Evolutionary conservation across 2,888 invertebrate genomes (phyloP), one percentile per base, ranked within the genome.

Genomic region (Fragum whitleyi): DNA sequence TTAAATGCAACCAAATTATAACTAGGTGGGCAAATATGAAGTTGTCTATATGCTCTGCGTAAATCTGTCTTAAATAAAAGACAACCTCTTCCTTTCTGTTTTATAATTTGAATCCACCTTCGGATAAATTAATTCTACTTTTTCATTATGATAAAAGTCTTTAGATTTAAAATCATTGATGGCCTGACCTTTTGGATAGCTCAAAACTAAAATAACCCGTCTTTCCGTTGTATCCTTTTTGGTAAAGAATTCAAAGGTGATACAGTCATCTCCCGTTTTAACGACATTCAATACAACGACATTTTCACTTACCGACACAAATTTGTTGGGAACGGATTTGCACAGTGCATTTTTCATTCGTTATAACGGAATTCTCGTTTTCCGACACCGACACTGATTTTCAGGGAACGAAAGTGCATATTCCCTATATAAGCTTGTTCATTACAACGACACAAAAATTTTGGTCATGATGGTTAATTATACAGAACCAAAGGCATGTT

Each of bases 1-100:
- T 21, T 42, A 21, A 65, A 29, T n/a, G 62, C 62, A 11, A 32
- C 62, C 26, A 62, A 62, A 29, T 62, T 62, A 62, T 62, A 62
- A 16, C 19, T 3, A 6, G 39, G 21, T 21, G 39, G 65, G 21
- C 65, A 65, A 42, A 65, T 39, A 19, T 21, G 39, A 19, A 42
- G 2, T 2, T 65, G 65, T n/a, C 65, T 39, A 39, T 65, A 65
- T 21, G 65, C 65, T n/a, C 42, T 65, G 6, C 65, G 28, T 23
- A 65, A 26, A 39, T 65, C 39, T n/a, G 39, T 65, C 21, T 65
- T 65, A 21, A 39, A 65, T 19, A 42, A 39, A 1, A 65, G 21
- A 21, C 65, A 62, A 29, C 29, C 62, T 36, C 19, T 14, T 23
- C 36, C 29, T 36, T 36, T 62, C n/a, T 32, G 36, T 29, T 57